These are phyloP conservation scores for Tachystola acroxantha DNA, from an alignment of 2,888 invertebrate species.

Conservation along the genomic window DNA sequence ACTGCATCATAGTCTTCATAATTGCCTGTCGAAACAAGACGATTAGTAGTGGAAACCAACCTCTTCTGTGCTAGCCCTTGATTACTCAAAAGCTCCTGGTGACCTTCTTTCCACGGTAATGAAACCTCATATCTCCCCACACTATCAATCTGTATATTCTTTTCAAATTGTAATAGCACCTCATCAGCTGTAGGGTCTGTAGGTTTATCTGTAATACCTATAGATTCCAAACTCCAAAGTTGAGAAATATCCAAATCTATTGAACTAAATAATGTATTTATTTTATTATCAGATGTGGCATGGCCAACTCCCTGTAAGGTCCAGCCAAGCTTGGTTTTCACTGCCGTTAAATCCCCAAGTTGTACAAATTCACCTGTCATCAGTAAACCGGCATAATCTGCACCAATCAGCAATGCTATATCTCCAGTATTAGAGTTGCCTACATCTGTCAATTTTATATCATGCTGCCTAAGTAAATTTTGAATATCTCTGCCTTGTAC, in stretches of 20 bases:
- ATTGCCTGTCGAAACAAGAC: neutral
- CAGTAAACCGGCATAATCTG: neutral
- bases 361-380: neutral
- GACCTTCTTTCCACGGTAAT: conserved; percentile 1
- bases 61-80: neutral
- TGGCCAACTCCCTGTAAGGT: neutral
- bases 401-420: conserved; percentile 2
- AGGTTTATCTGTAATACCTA: conserved; percentile 1
- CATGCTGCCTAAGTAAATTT: too few relatives aligned
- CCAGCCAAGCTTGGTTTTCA: conserved; percentile 3
- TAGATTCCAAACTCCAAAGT: neutral
- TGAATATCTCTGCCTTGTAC: too few relatives aligned
- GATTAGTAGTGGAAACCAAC: neutral
- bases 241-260: neutral
- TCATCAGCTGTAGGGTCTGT: neutral
- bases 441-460: too few relatives aligned
- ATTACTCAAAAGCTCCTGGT: neutral
- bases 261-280: neutral
- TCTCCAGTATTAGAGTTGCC: too few relatives aligned
- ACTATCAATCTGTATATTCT: neutral
- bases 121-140: conserved; percentile 1
- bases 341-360: neutral
- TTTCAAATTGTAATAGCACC: neutral
- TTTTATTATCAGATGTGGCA: too few relatives aligned
- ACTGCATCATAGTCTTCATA: neutral